A percentile compares a stretch with the other conserved stretches of the same genome.
Conservation (phyloP, 2,113 vertebrate genomes). For the Hyaena hyaena region DNA sequence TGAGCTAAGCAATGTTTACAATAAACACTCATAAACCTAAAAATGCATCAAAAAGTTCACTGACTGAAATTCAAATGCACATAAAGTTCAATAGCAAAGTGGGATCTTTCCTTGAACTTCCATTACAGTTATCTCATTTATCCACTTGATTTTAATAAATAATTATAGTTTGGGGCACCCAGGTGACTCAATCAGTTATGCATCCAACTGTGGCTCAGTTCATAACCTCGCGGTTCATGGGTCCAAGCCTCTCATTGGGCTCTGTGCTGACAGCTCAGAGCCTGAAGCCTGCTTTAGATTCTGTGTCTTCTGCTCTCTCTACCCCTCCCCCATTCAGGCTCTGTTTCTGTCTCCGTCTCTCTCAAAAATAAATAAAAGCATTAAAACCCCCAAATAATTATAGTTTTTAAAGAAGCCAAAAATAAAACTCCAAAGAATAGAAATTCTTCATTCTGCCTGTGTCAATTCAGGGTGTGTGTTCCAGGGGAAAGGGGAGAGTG, state of each 20-base stretch:
- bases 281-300: too few species aligned
- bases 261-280: too few species aligned
- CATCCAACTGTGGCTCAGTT: too few species aligned
- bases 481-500: not conserved
- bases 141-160: slow-evolving; percentile 36
- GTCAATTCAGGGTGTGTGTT: not conserved
- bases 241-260: too few species aligned
- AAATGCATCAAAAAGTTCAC: not conserved
- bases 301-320: too few species aligned
- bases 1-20: not conserved
- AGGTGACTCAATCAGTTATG: too few species aligned
- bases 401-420: not conserved
- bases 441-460: not conserved
- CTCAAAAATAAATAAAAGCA: too few species aligned
- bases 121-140: not conserved
- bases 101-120: not conserved
- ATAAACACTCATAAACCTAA: not conserved
- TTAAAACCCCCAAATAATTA: not conserved
- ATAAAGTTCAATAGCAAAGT: not conserved
- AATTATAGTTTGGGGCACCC: not conserved
- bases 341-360: too few species aligned
- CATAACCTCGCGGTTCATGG: too few species aligned
- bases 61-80: not conserved
- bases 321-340: too few species aligned
- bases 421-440: not conserved